These are phyloP conservation scores for Lycocerus yunnanus DNA, from an alignment of 2,888 invertebrate species.

Conservation along the genomic window DNA sequence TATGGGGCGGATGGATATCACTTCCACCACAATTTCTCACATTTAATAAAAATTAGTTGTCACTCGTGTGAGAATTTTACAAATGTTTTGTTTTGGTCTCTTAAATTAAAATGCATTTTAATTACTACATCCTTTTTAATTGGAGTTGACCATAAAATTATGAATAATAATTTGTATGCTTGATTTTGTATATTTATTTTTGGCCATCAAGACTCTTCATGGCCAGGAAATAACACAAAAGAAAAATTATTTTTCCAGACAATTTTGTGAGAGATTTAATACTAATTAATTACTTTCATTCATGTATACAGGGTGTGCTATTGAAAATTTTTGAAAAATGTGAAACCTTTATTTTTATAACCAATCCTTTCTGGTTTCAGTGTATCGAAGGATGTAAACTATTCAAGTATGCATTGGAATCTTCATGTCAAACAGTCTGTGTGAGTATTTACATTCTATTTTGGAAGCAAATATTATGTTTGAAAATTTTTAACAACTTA, in stretches of 20 bases:
- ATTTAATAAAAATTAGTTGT: not conserved
- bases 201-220: too few species aligned
- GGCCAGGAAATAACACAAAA: too few species aligned
- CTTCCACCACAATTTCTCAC: not conserved
- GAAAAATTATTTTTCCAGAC: too few species aligned
- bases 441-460: slow-evolving; percentile 62
- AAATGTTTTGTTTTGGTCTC: not conserved
- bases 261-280: too few species aligned
- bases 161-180: not conserved
- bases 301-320: too few species aligned
- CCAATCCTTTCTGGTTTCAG: slow-evolving; percentile 61
- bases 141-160: not conserved
- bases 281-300: too few species aligned
- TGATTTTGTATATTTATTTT: too few species aligned
- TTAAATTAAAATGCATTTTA: slow-evolving; percentile 41
- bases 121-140: slow-evolving; percentile 47
- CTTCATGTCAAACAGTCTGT: slow-evolving; percentile 79
- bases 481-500: not conserved
- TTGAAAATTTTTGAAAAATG: too few species aligned
- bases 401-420: slow-evolving; percentile 76
- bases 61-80: not conserved
- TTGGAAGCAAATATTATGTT: slow-evolving; percentile 1
- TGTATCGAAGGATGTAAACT: slow-evolving; percentile 79
- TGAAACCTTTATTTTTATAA: too few species aligned
- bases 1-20: not conserved